phyloP scores from a whole-genome alignment of 2,797 vertebrate genomes.

The Muscicapa comitata region DNA sequence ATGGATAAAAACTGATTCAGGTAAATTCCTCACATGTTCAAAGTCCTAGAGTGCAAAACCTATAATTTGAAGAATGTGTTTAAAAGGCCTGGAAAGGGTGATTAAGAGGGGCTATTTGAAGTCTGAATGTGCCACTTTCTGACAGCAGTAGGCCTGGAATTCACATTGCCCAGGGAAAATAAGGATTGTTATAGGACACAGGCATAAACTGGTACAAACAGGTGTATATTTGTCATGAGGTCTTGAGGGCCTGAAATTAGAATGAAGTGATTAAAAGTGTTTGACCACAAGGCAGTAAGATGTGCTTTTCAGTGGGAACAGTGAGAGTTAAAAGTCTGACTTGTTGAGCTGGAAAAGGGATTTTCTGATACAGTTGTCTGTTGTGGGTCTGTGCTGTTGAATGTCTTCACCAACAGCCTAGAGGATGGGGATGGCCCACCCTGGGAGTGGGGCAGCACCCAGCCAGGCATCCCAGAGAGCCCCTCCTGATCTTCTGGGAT shows the following conservation, averaged over 20 bases:
- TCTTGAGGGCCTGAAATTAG: neutral
- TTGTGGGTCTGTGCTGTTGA: neutral
- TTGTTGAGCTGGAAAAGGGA: neutral
- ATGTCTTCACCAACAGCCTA: neutral
- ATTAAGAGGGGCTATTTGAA: neutral
- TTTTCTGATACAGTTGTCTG: neutral
- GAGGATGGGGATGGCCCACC: neutral
- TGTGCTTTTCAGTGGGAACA: neutral
- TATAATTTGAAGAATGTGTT: neutral
- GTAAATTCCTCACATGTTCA: slow-evolving; percentile 12
- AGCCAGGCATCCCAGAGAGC: neutral
- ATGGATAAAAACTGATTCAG: neutral
- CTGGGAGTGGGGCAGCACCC: neutral
- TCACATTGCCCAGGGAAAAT: neutral
- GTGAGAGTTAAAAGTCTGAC: neutral
- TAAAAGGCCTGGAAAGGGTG: neutral
- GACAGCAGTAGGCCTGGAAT: neutral
- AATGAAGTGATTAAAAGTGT: neutral
- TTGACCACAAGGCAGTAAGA: neutral
- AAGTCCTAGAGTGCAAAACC: neutral
- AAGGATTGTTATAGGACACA: neutral
- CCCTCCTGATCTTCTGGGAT: neutral
- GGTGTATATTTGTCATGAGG: neutral
- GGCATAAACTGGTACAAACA: neutral
- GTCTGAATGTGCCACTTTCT: neutral